Percentiles rank a stretch among this genome's conserved stretches.
Evolutionary conservation across 23 tunicate genomes (phyloP).

Genomic region (Ciona savignyi): DNA sequence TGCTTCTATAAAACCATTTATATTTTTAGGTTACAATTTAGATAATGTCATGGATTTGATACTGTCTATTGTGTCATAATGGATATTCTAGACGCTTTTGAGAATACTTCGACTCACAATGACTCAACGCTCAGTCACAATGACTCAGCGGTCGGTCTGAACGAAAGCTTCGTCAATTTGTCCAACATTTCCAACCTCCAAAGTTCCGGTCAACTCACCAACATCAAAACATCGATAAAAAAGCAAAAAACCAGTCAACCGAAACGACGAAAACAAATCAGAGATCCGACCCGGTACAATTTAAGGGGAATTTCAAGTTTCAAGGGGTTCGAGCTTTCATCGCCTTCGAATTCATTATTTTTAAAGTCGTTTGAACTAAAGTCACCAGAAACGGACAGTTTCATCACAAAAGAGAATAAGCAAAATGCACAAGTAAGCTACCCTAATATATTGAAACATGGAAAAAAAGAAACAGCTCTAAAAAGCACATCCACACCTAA

Average conservation of each 20-base stretch:
- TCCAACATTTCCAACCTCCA: not conserved
- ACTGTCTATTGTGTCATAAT: not conserved
- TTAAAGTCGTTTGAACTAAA: not conserved
- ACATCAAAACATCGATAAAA: not conserved
- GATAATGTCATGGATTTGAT: not conserved
- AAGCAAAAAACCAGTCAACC: not conserved
- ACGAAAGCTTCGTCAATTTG: not conserved
- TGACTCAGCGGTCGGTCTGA: not conserved
- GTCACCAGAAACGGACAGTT: not conserved
- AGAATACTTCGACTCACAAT: not conserved
- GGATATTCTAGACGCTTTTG: not conserved
- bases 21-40: too few relatives aligned
- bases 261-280: not conserved
- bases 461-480: not conserved
- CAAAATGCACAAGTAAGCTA: not conserved
- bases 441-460: slow-evolving; percentile 33
- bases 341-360: slow-evolving; percentile 1
- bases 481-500: not conserved
- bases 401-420: slow-evolving; percentile 6
- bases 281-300: not conserved
- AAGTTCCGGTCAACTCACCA: not conserved
- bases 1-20: too few relatives aligned
- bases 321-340: slow-evolving; percentile 18
- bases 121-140: not conserved
- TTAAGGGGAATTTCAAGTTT: slow-evolving; percentile 38